Percentiles rank a stretch among this genome's conserved stretches.
Conservation (phyloP, 2,797 vertebrate species). For the Sebastes goodei region DNA sequence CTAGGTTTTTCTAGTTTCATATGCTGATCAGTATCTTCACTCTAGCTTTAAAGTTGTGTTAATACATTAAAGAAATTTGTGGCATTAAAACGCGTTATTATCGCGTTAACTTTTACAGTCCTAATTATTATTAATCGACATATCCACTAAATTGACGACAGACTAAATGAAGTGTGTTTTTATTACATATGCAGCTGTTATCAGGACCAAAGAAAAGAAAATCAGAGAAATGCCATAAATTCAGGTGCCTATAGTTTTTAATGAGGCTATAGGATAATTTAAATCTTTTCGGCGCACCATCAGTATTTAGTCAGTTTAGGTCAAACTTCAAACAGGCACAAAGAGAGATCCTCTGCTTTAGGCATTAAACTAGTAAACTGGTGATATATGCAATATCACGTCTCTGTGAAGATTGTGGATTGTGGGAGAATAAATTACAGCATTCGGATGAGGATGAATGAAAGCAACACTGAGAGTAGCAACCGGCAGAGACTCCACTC, state of each 20-base stretch:
- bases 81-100: no score
- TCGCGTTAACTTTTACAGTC: no score
- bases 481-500: slow-evolving; percentile 10
- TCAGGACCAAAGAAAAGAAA: neutral
- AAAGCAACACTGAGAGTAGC: neutral
- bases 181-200: neutral
- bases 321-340: neutral
- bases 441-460: neutral
- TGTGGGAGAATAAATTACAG: neutral
- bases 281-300: neutral
- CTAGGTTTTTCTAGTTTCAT: no score
- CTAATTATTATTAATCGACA: neutral
- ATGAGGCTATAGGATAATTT: neutral
- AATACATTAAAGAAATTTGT: no score
- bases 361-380: neutral
- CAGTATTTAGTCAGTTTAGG: neutral
- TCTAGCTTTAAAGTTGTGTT: no score
- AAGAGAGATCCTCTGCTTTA: neutral
- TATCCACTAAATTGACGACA: no score
- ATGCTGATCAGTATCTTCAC: no score
- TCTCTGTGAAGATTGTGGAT: neutral
- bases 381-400: neutral
- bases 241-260: neutral
- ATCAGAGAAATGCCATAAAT: neutral
- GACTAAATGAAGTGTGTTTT: no score